Base-by-base conservation (phyloP, 2,888 invertebrate species). In the Hoplodrina blanda region DNA sequence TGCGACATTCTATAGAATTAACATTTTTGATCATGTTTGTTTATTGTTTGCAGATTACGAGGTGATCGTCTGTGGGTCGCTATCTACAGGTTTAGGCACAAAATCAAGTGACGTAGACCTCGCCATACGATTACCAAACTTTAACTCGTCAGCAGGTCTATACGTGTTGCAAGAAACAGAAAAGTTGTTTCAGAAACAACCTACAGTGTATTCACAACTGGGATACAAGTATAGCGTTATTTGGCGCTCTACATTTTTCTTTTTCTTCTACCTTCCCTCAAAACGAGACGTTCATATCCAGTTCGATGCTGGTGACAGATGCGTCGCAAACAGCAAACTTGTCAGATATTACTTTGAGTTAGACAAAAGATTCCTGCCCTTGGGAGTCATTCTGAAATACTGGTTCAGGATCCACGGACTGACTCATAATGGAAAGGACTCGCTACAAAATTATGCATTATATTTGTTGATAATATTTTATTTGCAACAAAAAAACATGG, bases 101-200 rank as follows among this genome's bases (percentile, higher is more conserved):
- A 65, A 67, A 41, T 37, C 61, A 33, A 88, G 88, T 57, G 88
- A 88, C 68, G 62, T 74, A 0, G 88, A 88, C 72, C 74, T 81
- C 53, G 57, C 61, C 66, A 66, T 76, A 6, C n/a, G 52, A 5
- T 17, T 86, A 25, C 80, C 82, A 2, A 49, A 71, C 46, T 67
- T 61, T 19, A 57, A 67, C 54, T 30, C 20, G 2, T 44, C 65
- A 3, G 33, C 46, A 25, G 50, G 66, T 7, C 20, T 55, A 4
- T 19, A 63, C 15, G 60, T 79, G 17, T 20, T 80, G n/a, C 4
- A 55, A 10, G 74, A 76, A 37, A 69, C 76, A 4, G 20, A 25
- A 0, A 46, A 49, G 10, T 4, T 78, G 8, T 62, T 86, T 6
- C 17, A 49, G 6, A 49, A 69, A 19, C 67, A 82, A 44, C 81